Base-by-base conservation (phyloP, 1,140 invertebrate species). In the Schmidtea mediterranea region DNA sequence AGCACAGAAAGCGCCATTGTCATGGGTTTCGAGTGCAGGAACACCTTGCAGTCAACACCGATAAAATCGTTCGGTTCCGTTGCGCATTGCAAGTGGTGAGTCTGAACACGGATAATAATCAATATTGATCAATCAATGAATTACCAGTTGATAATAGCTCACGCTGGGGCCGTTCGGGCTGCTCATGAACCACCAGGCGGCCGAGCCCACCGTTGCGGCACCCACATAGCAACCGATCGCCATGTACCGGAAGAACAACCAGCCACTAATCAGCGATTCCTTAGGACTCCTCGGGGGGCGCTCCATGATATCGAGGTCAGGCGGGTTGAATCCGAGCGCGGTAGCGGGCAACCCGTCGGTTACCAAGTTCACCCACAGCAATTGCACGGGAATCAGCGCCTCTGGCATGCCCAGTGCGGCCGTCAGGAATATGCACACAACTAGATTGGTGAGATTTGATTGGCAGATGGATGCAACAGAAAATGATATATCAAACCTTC, bases 301-400 rank as follows among this genome's bases (percentile, higher is more conserved):
- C 66, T 80, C 75, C 92, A 98, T 97, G 69, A 98, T 98, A 72
- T 98, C 92, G 54, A 98, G 74, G 69, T 98, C 92, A 41, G 92
- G 89, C 23, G 92, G 89, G 71, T 98, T 98, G 75, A 98, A 98
- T 63, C 90, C 90, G 53, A 98, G 78, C 61, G 92, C 92, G 55
- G 92, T 97, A 59, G 92, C 90, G 57, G 92, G 92, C 60, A 97
- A 75, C 76, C 92, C 92, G 67, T 98, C 92, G 74, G 92, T 98
- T 47, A 98, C 92, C 68, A 98, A 72, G 73, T 98, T 98, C 58
- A 98, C 92, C 92, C 92, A 98, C 65, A 98, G 71, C 43, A 98
- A 76, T 69, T 98, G 92, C 16, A 98, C 92, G 19, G 92, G 92
- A 65, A 98, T 98, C 54, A 98, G 71, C 62, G 92, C 90, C 72